These are phyloP conservation scores for Silurus glanis DNA, from an alignment of 2,113 vertebrate species.

Conservation along the genomic window DNA sequence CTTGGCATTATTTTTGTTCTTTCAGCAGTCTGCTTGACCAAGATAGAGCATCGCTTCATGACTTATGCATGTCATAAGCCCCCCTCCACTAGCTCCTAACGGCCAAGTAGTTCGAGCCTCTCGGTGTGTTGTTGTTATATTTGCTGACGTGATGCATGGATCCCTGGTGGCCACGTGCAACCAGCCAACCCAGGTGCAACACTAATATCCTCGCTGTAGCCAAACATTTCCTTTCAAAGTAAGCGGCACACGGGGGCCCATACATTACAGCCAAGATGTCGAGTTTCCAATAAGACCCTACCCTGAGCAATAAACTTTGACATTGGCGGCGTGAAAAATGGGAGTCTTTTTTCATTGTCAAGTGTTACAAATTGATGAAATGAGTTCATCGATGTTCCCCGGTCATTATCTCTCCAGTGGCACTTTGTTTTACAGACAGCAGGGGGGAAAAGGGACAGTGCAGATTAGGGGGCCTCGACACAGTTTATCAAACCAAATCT, in stretches of 20 bases:
- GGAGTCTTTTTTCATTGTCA: constrained; percentile 85
- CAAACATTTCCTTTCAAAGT: constrained; percentile 99
- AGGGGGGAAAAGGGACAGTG: constrained; percentile 80
- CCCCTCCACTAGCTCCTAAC: constrained; percentile 43
- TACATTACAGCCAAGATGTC: constrained; percentile 93
- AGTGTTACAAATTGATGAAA: constrained; percentile 95
- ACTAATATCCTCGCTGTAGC: constrained; percentile 91
- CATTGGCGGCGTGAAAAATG: constrained; percentile 87
- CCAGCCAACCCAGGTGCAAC: constrained; percentile 92
- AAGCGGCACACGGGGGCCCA: constrained; percentile 91
- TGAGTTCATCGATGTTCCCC: constrained; percentile 89
- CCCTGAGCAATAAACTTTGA: constrained; percentile 86
- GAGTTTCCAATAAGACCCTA: constrained; percentile 82
- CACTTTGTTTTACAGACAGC: constrained; percentile 94
- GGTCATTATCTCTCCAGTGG: constrained; percentile 94
- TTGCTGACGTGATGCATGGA: constrained; percentile 85
- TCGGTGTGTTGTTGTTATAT: constrained; percentile 68
- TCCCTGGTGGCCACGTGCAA: constrained; percentile 81
- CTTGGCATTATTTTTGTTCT: constrained; percentile 49
- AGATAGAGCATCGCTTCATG: constrained; percentile 52
- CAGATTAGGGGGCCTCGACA: constrained; percentile 83
- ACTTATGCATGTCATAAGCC: constrained; percentile 56
- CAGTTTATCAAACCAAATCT: constrained; percentile 99
- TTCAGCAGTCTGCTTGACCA: constrained; percentile 53
- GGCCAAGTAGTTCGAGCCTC: constrained; percentile 46